Evolutionary conservation across 2,113 vertebrate species (phyloP).

Genomic region (Anhinga anhinga): DNA sequence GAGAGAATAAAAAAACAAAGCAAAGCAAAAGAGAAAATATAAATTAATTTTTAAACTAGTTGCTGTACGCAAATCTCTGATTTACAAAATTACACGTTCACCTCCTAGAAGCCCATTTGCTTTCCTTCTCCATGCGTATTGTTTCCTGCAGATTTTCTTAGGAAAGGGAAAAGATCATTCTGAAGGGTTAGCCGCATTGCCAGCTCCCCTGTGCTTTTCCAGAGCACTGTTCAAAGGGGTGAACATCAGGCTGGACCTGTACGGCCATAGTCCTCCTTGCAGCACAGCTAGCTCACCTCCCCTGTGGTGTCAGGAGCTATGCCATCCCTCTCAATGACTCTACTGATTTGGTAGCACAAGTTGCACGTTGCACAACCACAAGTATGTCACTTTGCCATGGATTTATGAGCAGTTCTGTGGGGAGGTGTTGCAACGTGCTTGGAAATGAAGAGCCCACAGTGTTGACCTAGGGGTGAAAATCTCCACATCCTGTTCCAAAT

Average conservation of each 20-base stretch:
- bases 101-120: not conserved
- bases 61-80: not conserved
- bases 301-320: not conserved
- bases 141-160: not conserved
- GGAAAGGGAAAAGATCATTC: not conserved
- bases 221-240: not conserved
- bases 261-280: fast-evolving
- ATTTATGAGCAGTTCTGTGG: not conserved
- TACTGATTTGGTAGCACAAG: not conserved
- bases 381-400: not conserved
- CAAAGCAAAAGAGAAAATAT: not conserved
- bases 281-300: not conserved
- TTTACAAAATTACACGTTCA: not conserved
- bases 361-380: not conserved
- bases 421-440: not conserved
- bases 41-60: not conserved
- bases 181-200: not conserved
- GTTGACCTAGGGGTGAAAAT: slow-evolving; percentile 27
- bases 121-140: not conserved
- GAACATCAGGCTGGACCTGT: not conserved
- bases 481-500: slow-evolving; percentile 12
- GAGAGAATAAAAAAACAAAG: not conserved
- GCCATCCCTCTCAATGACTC: not conserved
- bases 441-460: not conserved
- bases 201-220: not conserved